These are phyloP conservation scores for Orestias chungarensis DNA, from an alignment of 2,797 vertebrate genomes.

Conservation along the genomic window DNA sequence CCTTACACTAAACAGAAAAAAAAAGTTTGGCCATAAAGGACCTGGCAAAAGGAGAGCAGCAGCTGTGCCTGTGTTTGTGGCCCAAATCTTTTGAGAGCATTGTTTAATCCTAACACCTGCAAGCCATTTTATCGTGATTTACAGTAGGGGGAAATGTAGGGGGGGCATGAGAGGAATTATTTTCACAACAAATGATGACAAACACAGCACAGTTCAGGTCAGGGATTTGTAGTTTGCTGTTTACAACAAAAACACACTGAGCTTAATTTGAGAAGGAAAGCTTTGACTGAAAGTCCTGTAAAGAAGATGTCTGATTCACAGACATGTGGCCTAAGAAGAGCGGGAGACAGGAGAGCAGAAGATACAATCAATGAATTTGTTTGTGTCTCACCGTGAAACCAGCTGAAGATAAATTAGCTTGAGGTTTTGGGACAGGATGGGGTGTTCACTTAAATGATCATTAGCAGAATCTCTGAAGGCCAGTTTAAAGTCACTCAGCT, in stretches of 20 bases:
- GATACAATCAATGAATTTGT: constrained; percentile 33
- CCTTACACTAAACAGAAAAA: constrained; percentile 78
- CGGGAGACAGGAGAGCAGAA: constrained; percentile 14
- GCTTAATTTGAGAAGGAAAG: constrained; percentile 77
- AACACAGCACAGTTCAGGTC: constrained; percentile 88
- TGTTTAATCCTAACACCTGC: constrained; percentile 99
- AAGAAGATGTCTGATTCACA: constrained; percentile 57
- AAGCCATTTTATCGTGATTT: constrained; percentile 98
- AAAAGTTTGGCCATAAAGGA: constrained; percentile 82
- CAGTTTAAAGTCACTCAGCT: constrained; percentile 69
- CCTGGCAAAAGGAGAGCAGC: constrained; percentile 89
- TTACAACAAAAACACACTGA: constrained; percentile 84
- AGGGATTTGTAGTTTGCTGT: constrained; percentile 87
- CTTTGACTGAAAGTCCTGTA: constrained; percentile 76
- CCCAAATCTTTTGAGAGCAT: constrained; percentile 86
- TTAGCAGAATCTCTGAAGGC: constrained; percentile 74
- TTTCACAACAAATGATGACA: constrained; percentile 92
- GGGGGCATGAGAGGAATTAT: constrained; percentile 80
- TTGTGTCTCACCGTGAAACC: constrained; percentile 16
- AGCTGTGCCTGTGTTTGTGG: constrained; percentile 88
- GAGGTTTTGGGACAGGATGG: constrained; percentile 84
- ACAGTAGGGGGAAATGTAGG: constrained; percentile 86
- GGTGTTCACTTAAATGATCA: constrained; percentile 78
- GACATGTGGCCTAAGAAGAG: constrained; percentile 31
- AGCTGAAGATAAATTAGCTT: constrained; percentile 81